Evolutionary conservation across 2,113 vertebrate genomes (phyloP), one percentile per base, ranked within the genome.

Genomic region (Phrynosoma blainvillii): DNA sequence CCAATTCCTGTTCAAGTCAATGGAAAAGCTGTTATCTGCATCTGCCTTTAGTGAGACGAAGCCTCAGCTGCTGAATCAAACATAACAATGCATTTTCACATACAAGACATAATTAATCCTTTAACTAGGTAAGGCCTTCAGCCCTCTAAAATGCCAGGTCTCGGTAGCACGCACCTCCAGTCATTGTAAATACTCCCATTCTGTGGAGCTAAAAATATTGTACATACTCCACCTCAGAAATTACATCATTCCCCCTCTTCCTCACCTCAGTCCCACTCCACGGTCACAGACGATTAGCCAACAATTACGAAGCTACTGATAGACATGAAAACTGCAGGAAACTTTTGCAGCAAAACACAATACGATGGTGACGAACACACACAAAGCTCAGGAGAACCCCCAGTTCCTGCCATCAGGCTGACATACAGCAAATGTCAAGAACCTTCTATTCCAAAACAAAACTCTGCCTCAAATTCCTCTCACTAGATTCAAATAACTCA

Each of bases 291-390:
- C 78, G 90, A 87, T 94, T 93, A 94, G 91, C 93, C 93, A 89
- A 76, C 91, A 68, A 79, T 10, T 2, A 0, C 75, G 92, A 90
- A 79, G 90, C 87, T 87, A 91, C 85, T 2, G 1, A 65, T 30
- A 12, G 87, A 94, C 91, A 68, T 0, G 65, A 90, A 87, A 93
- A 85, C 89, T 73, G 82, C 84, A 93, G 95, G 94, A 95, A 95
- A 92, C 92, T 76, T 77, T 92, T 86, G 75, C 21, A 93, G 82
- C 87, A 87, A 92, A 93, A 94, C 86, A 90, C 82, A 54, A 91
- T 0, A 89, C 76, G 86, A 82, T 4, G 5, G 90, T 90, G 87
- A 91, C 3, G 0, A 89, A 88, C 1, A 14, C 0, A 1, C 2
- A 3, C 73, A 92, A 92, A 87, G 82, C 91, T 94, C 87, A 13